Evolutionary conservation across 2,888 invertebrate species (phyloP).

Genomic region (Dimorphilus gyrociliatus): DNA sequence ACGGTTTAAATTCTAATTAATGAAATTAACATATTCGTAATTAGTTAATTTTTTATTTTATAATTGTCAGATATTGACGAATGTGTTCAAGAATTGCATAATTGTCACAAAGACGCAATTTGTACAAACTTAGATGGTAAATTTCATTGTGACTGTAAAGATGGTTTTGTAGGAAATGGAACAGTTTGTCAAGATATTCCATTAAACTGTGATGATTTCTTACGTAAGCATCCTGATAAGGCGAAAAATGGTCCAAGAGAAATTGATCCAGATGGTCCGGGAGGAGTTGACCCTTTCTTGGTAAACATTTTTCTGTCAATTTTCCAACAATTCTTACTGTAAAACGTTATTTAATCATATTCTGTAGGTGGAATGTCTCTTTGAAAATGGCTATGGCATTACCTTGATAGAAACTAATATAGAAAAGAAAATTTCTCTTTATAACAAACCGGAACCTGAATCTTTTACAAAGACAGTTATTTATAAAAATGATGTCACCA

Average conservation of each 20-base stretch:
- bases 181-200: slow-evolving; percentile 9
- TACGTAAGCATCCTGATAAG: slow-evolving; percentile 5
- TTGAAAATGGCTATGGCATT: neutral
- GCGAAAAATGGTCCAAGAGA: too few relatives aligned
- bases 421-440: slow-evolving; percentile 1
- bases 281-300: slow-evolving; percentile 9
- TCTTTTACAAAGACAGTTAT: too few relatives aligned
- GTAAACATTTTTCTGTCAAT: slow-evolving; percentile 7
- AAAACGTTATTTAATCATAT: too few relatives aligned
- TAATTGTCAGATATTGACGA: slow-evolving; percentile 1
- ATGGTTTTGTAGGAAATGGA: slow-evolving; percentile 1
- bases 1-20: too few relatives aligned
- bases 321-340: neutral
- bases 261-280: slow-evolving; percentile 16
- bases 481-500: too few relatives aligned
- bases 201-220: slow-evolving; percentile 13
- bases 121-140: neutral
- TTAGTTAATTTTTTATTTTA: neutral
- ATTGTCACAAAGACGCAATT: neutral
- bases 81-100: neutral
- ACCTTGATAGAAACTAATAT: slow-evolving; percentile 1
- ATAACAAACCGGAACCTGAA: too few relatives aligned
- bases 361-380: too few relatives aligned
- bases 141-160: neutral
- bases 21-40: too few relatives aligned